These are phyloP conservation scores for Drosophila orena DNA, from an alignment of 1,140 invertebrate species.

Conservation along the genomic window DNA sequence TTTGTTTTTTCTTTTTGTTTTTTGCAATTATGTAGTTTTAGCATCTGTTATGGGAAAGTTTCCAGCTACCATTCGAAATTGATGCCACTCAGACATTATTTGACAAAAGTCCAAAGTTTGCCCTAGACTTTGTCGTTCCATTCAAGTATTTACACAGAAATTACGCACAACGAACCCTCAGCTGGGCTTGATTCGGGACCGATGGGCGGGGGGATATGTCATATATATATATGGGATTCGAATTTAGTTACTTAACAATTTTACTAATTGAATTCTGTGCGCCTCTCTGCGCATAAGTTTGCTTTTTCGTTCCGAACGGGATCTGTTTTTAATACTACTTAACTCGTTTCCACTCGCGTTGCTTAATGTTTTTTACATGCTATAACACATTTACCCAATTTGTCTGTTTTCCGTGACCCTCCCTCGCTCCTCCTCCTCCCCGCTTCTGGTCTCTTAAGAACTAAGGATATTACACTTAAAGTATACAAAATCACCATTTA, in stretches of 20 bases:
- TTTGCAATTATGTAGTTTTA: constrained; percentile 43
- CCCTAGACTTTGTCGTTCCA: constrained; percentile 38
- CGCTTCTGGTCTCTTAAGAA: constrained; percentile 55
- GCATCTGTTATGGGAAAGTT: constrained; percentile 47
- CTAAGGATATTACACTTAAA: constrained; percentile 82
- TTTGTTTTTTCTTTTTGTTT: constrained; percentile 6
- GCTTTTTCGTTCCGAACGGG: not conserved
- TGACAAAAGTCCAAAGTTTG: constrained; percentile 54
- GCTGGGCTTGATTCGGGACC: not conserved
- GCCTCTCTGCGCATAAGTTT: constrained; percentile 1
- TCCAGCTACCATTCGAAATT: constrained; percentile 51
- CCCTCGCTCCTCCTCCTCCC: not conserved
- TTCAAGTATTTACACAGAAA: constrained; percentile 73
- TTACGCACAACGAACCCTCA: constrained; percentile 44
- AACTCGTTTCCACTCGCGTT: constrained; percentile 26
- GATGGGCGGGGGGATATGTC: constrained; percentile 24
- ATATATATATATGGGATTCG: constrained; percentile 38
- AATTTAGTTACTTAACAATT: constrained; percentile 59
- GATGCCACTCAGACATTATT: constrained; percentile 52
- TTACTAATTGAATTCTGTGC: constrained; percentile 62
- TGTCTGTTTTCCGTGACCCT: constrained; percentile 16
- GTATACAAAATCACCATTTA: constrained; percentile 83
- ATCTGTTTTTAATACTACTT: constrained; percentile 34
- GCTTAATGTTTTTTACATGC: constrained; percentile 54
- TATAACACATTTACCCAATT: constrained; percentile 61